Base-by-base conservation (phyloP, 2,888 invertebrate genomes). In the Exephanes ischioxanthus region DNA sequence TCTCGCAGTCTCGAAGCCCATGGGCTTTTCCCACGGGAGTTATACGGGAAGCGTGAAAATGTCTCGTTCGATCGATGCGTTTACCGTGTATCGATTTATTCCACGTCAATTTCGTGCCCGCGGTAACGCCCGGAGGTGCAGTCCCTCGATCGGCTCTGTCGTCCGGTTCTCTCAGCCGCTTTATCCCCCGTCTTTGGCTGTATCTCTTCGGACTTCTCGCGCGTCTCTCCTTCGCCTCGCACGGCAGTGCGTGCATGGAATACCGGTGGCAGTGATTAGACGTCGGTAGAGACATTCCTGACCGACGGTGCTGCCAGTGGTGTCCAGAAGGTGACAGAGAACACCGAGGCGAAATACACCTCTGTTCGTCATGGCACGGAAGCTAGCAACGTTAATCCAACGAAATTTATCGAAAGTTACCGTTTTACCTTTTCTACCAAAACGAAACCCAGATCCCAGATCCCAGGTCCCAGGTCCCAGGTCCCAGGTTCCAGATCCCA, bases 201-300 rank as follows among this genome's bases (percentile, higher is more conserved):
- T 66, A 33, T n/a, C 67, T 19, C 7, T 53, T 68, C 30, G 33
- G 5, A 33, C 30, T 14, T 81, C 61, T 73, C 37, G 48, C 41
- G 45, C 72, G 45, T 55, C 51, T 79, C 78, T 75, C 70, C 48
- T 77, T 80, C 66, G 76, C 84, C 76, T 72, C 66, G 84, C 71
- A 63, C 67, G 68, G 26, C 67, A 33, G 78, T 73, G 81, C 84
- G 78, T 85, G 84, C 84, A 55, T 85, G n/a, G 84, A 85, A 85
- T 85, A 81, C 78, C 81, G 37, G 73, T 68, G 78, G 73, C 81
- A 68, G 68, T 85, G 84, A 85, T 85, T 81, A 85, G 85, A 82
- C 81, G 66, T 68, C 73, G 67, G 73, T 72, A 63, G 73, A 81
- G 48, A 82, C 78, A 79, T 76, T 76, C 75, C 76, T 76, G 51